Conservation (phyloP, 2,888 invertebrate genomes). For the Drosophila monieri region DNA sequence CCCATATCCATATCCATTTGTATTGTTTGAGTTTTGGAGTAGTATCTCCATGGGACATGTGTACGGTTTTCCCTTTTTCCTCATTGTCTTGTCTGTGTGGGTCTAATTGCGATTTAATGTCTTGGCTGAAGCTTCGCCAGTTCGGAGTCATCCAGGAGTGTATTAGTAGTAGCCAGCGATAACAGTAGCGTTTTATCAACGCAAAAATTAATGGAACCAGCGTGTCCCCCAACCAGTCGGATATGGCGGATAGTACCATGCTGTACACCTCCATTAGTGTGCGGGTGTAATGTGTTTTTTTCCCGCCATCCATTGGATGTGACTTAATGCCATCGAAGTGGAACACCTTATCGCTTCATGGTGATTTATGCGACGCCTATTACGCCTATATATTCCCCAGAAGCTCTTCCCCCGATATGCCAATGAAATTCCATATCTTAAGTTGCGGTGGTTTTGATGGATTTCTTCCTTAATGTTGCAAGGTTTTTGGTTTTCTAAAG, state of each 20-base stretch:
- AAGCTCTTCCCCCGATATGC: constrained; percentile 31
- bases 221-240: constrained; percentile 32
- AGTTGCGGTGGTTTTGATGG: constrained; percentile 27
- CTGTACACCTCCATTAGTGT: constrained; percentile 56
- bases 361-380: constrained; percentile 71
- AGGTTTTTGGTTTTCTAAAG: neutral
- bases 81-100: constrained; percentile 41
- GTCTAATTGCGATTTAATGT: constrained; percentile 79
- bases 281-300: constrained; percentile 44
- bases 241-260: constrained; percentile 21
- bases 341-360: constrained; percentile 64
- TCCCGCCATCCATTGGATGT: constrained; percentile 42
- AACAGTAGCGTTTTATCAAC: constrained; percentile 60
- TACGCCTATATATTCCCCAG: constrained; percentile 30
- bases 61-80: constrained; percentile 21
- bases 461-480: constrained; percentile 11
- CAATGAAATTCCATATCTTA: constrained; percentile 22
- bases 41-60: constrained; percentile 35
- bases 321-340: constrained; percentile 52
- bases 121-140: constrained; percentile 50
- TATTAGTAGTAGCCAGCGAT: constrained; percentile 50
- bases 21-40: constrained; percentile 40
- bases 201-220: constrained; percentile 63
- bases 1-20: constrained; percentile 24
- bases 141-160: neutral